phyloP scores from a whole-genome alignment of 30 jellyfish, hydroid and myxozoan species.

The Aurelia sp. region DNA sequence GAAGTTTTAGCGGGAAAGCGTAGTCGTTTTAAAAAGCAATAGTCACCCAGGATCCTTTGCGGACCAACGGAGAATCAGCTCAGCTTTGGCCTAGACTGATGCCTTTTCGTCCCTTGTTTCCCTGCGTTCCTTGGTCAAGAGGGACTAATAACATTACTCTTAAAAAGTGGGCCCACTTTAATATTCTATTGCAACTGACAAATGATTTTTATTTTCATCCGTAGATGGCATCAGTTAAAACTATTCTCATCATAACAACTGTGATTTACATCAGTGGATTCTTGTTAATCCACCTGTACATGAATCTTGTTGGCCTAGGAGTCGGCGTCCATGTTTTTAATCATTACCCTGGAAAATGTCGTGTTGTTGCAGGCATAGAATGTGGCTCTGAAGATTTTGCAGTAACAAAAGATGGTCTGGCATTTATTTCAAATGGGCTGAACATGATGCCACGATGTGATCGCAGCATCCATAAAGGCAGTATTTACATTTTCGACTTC shows the following conservation, averaged over 20 bases:
- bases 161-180: too few relatives aligned
- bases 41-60: too few relatives aligned
- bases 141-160: too few relatives aligned
- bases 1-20: too few relatives aligned
- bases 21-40: too few relatives aligned
- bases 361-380: conserved; percentile 87
- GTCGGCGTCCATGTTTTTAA: conserved; percentile 77
- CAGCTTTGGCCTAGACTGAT: too few relatives aligned
- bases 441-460: conserved; percentile 66
- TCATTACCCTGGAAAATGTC: conserved; percentile 93
- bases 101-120: too few relatives aligned
- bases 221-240: conserved; percentile 32
- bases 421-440: conserved; percentile 91
- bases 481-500: conserved; percentile 80
- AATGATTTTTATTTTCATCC: background rate
- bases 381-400: conserved; percentile 98
- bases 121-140: too few relatives aligned
- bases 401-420: conserved; percentile 89
- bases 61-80: too few relatives aligned
- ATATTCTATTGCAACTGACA: background rate
- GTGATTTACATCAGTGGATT: conserved; percentile 4
- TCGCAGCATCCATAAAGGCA: conserved; percentile 45
- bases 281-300: conserved; percentile 34
- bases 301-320: conserved; percentile 52
- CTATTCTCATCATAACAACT: background rate